Percentiles rank a stretch among this genome's conserved stretches.
These are phyloP conservation scores for Physella acuta DNA, from an alignment of 1,140 invertebrate genomes.

Conservation along the genomic window DNA sequence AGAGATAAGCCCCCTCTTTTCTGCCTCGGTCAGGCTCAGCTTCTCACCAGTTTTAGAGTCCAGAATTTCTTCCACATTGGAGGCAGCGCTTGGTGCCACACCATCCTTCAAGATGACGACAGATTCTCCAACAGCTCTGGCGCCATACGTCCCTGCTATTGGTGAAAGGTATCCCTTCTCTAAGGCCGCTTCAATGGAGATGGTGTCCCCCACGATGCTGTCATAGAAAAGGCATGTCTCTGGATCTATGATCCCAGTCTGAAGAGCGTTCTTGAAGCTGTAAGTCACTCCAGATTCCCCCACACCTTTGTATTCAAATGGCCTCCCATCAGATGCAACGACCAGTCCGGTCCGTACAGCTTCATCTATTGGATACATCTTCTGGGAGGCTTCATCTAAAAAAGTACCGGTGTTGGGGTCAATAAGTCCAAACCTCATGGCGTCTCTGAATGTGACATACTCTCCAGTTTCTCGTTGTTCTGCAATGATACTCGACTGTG, in stretches of 20 bases:
- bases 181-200: constrained; percentile 74
- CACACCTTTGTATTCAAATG: constrained; percentile 44
- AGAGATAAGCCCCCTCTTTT: constrained; percentile 62
- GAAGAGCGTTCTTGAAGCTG: constrained; percentile 47
- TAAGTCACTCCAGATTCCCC: constrained; percentile 36
- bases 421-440: constrained; percentile 76
- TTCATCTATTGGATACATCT: constrained; percentile 72
- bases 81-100: constrained; percentile 28
- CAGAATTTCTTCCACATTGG: constrained; percentile 66
- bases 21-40: constrained; percentile 72
- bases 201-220: constrained; percentile 73
- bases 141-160: constrained; percentile 33
- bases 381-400: constrained; percentile 74
- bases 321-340: constrained; percentile 72
- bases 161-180: constrained; percentile 46
- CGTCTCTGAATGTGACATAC: constrained; percentile 70
- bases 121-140: constrained; percentile 31
- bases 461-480: constrained; percentile 7
- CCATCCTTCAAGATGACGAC: constrained; percentile 47
- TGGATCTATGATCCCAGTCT: constrained; percentile 44
- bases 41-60: constrained; percentile 65
- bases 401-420: constrained; percentile 76
- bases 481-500: constrained; percentile 11
- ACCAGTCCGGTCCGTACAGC: constrained; percentile 75
- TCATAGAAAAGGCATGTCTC: constrained; percentile 67